phyloP scores from a whole-genome alignment of 35 echinoderm and acorn worm genomes.

The Ptychodera flava region DNA sequence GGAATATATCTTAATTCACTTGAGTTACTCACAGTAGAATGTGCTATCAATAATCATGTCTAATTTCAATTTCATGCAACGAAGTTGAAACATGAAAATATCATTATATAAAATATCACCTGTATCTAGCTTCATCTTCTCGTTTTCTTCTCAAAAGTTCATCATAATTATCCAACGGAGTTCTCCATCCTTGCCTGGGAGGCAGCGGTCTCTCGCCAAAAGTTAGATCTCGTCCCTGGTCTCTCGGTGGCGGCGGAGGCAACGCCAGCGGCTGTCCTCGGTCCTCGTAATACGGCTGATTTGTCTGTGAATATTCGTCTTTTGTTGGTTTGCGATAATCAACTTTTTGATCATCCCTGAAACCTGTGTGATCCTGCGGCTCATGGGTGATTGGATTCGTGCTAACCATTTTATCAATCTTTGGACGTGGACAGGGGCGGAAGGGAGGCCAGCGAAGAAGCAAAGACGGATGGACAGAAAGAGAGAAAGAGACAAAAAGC shows the following conservation, averaged over 20 bases:
- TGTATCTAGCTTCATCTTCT: background rate
- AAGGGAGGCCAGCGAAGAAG: background rate
- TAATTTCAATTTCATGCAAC: too few relatives aligned
- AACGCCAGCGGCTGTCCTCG: background rate
- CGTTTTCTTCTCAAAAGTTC: background rate
- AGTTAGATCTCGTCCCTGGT: background rate
- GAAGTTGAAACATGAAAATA: too few relatives aligned
- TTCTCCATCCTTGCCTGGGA: background rate
- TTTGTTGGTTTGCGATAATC: slow-evolving; percentile 1
- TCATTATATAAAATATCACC: background rate
- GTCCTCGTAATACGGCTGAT: background rate
- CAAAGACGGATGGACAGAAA: too few relatives aligned
- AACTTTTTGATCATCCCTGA: background rate
- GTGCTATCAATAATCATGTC: too few relatives aligned
- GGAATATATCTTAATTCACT: too few relatives aligned
- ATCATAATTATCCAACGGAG: background rate
- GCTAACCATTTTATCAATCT: background rate
- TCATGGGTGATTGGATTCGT: background rate
- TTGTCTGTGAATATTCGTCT: background rate
- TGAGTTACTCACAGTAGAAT: too few relatives aligned
- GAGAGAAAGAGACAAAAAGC: background rate
- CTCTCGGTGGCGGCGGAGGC: background rate
- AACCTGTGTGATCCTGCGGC: background rate
- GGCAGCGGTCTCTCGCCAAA: background rate
- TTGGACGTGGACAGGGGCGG: background rate